phyloP scores from a whole-genome alignment of 2,113 vertebrate genomes.

The Leptobrachium ailaonicum region DNA sequence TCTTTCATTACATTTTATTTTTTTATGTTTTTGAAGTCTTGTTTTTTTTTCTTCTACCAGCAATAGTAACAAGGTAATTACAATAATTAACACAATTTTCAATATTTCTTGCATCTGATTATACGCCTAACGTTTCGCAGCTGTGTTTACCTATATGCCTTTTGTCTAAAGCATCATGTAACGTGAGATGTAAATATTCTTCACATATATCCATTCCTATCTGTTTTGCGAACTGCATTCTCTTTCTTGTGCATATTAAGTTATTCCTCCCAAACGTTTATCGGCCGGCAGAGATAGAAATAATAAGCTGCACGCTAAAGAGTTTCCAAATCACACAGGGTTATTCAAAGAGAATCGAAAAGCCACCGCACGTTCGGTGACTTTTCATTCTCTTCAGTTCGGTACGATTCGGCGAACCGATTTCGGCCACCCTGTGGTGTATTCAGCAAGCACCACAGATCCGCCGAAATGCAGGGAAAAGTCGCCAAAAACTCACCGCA shows the following conservation, averaged over 20 bases:
- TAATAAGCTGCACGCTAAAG: no score
- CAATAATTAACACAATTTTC: slow-evolving; percentile 79
- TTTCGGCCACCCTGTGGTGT: no score
- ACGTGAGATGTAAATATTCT: slow-evolving; percentile 74
- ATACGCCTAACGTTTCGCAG: slow-evolving; percentile 75
- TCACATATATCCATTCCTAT: slow-evolving; percentile 76
- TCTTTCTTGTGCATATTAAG: slow-evolving; percentile 68
- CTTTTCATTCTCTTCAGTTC: no score
- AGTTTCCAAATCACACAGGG: no score
- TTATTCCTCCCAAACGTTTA: slow-evolving; percentile 55
- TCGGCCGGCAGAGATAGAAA: no score
- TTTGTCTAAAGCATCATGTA: slow-evolving; percentile 73
- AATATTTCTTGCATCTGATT: slow-evolving; percentile 76
- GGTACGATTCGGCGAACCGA: no score
- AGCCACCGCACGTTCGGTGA: no score
- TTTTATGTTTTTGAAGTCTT: neutral
- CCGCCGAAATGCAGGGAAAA: no score
- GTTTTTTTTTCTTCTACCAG: slow-evolving; percentile 66
- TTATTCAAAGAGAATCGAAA: no score
- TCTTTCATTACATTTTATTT: neutral
- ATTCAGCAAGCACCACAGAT: no score
- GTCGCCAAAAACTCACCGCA: no score
- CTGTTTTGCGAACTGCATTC: slow-evolving; percentile 76
- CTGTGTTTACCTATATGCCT: slow-evolving; percentile 80
- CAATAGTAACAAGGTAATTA: slow-evolving; percentile 78